phyloP scores from a whole-genome alignment of 2,797 vertebrate species.

The Alcedo quadribrachys region DNA sequence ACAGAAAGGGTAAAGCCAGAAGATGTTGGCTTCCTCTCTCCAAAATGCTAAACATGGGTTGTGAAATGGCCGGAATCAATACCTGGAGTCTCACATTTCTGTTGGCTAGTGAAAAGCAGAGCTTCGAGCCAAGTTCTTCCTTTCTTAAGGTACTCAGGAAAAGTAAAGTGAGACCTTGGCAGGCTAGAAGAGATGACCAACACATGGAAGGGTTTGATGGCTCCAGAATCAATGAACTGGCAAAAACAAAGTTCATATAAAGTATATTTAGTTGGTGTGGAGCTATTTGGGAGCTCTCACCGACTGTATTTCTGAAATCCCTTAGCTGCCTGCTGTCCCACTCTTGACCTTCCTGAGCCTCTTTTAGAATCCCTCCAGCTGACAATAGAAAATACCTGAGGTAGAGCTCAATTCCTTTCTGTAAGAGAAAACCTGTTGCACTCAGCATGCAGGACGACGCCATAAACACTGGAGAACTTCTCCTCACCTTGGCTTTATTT shows the following conservation, averaged over 20 bases:
- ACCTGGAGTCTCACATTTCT: constrained; percentile 2
- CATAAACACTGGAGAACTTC: constrained; percentile 1
- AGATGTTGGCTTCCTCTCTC: background rate
- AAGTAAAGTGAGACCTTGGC: constrained; percentile 19
- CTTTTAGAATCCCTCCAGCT: background rate
- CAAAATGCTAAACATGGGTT: background rate
- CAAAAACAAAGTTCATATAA: background rate
- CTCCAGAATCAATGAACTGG: background rate
- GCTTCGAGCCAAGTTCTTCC: background rate
- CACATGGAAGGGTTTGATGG: background rate
- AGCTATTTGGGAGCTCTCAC: background rate
- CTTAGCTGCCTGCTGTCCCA: background rate
- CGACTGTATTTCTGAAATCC: background rate
- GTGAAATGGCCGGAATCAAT: background rate
- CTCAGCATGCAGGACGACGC: background rate
- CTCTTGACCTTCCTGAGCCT: background rate
- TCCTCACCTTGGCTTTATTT: background rate
- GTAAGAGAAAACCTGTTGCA: background rate
- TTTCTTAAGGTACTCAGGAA: background rate
- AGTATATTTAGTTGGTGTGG: background rate
- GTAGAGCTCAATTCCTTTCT: background rate
- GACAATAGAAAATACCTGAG: background rate
- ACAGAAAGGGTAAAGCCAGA: background rate
- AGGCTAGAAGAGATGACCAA: background rate
- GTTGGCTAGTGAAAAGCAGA: background rate